These are phyloP conservation scores for Dascillus cervinus DNA, from an alignment of 2,888 invertebrate genomes.

Conservation along the genomic window DNA sequence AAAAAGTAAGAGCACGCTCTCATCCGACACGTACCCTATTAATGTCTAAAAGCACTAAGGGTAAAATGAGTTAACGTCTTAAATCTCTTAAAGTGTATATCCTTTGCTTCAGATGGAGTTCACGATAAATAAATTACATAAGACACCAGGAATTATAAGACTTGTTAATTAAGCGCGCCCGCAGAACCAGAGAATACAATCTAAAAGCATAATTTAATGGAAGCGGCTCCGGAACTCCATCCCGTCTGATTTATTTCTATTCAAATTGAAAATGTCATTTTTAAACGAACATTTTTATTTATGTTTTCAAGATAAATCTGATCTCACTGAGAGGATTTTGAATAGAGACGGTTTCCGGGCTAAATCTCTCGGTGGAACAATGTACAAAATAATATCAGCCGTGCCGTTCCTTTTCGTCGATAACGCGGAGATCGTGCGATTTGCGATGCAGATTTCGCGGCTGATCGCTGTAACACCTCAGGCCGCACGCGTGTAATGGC, in stretches of 20 bases:
- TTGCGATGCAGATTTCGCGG: slow-evolving; percentile 13
- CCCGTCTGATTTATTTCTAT: slow-evolving; percentile 19
- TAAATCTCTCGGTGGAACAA: slow-evolving; percentile 11
- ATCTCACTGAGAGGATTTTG: slow-evolving; percentile 10
- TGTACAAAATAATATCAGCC: slow-evolving; percentile 4
- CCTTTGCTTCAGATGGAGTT: slow-evolving; percentile 22
- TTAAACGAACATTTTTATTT: slow-evolving; percentile 24
- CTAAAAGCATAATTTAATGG: slow-evolving; percentile 6
- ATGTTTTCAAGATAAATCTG: slow-evolving; percentile 21
- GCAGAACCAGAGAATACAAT: slow-evolving; percentile 4
- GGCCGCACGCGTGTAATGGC: slow-evolving; percentile 11
- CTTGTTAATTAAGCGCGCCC: slow-evolving; percentile 16
- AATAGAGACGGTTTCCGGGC: slow-evolving; percentile 8
- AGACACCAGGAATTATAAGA: slow-evolving; percentile 21
- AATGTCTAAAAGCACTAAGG: slow-evolving; percentile 27
- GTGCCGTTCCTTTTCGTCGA: too few species aligned
- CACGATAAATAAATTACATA: slow-evolving; percentile 27
- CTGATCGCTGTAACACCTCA: slow-evolving; percentile 14
- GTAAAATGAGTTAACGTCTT: slow-evolving; percentile 26
- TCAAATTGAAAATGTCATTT: slow-evolving; percentile 25
- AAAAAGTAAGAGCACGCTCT: slow-evolving; percentile 28
- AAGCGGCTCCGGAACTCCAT: slow-evolving; percentile 10
- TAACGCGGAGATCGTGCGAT: slow-evolving; percentile 10
- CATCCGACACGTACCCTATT: slow-evolving; percentile 34
- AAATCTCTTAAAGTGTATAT: slow-evolving; percentile 29